Evolutionary conservation across 2,888 invertebrate species (phyloP), one percentile per base, ranked within the genome.

Genomic region (Nudaria mundana): DNA sequence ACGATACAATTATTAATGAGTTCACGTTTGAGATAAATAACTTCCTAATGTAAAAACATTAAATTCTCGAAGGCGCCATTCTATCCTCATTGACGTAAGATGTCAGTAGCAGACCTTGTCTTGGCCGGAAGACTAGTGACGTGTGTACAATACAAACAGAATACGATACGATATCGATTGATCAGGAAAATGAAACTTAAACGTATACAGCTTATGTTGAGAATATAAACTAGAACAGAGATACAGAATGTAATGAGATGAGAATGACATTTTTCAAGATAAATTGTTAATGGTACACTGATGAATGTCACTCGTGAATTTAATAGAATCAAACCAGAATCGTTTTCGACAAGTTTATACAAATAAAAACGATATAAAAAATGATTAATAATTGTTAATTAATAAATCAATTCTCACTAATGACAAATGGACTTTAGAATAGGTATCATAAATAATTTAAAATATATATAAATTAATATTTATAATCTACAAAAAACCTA

Each of bases 81-180:
- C n/a, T n/a, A n/a, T 15, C 33, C 22, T 37, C 40, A 46, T 50
- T 59, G 47, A 51, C 60, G 56, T 44, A 56, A 51, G 43, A 48
- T 53, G 41, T 56, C 60, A 56, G 50, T 49, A 35, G 44, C 32
- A 52, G 54, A 61, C 66, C 67, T 71, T 63, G 66, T 44, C 39
- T 46, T 44, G 54, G 52, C 69, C 75, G 75, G 73, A 74, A 76
- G 65, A 62, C 53, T 54, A 54, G 38, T 68, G 69, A 73, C 70
- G 71, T 57, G 55, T 55, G 41, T 44, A 60, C 50, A 62, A 60
- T 53, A 67, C 66, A 62, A 69, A 67, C 68, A 58, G 62, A 66
- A 70, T 63, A 63, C 56, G 61, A 67, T 63, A 56, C 66, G 54
- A 70, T 51, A 52, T 52, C 50, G 60, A 70, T 60, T 51, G 66